These are phyloP conservation scores for Cyclophora albipunctata DNA, from an alignment of 2,888 invertebrate genomes.

Conservation along the genomic window DNA sequence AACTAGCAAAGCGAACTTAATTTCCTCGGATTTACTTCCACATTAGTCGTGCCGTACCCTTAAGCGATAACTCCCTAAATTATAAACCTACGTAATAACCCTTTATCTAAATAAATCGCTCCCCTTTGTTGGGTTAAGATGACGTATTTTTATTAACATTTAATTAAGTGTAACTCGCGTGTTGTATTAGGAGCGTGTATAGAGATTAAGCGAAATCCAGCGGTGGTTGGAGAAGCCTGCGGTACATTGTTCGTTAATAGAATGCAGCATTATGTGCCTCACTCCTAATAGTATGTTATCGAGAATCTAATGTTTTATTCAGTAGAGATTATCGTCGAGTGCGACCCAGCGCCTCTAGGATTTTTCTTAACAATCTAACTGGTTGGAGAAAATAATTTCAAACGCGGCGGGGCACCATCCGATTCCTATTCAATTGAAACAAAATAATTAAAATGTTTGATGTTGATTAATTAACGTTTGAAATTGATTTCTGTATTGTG, in stretches of 20 bases:
- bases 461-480: conserved; percentile 44
- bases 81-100: conserved; percentile 7
- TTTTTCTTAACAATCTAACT: conserved; percentile 55
- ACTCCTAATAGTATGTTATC: conserved; percentile 67
- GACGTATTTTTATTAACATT: conserved; percentile 56
- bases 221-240: conserved; percentile 19
- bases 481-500: conserved; percentile 34
- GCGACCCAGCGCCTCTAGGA: conserved; percentile 33
- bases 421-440: conserved; percentile 23
- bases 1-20: conserved; percentile 39
- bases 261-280: conserved; percentile 61
- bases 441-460: conserved; percentile 39
- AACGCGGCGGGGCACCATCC: conserved; percentile 13
- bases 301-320: conserved; percentile 71
- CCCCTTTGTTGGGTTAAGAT: conserved; percentile 31
- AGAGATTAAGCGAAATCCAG: conserved; percentile 38
- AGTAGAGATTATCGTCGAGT: conserved; percentile 57
- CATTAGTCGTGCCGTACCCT: conserved; percentile 31
- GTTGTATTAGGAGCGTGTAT: conserved; percentile 45
- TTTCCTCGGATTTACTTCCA: conserved; percentile 37
- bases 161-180: conserved; percentile 53
- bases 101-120: conserved; percentile 13
- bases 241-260: conserved; percentile 51
- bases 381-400: conserved; percentile 27
- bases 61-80: conserved; percentile 28